phyloP scores from a whole-genome alignment of 2,888 invertebrate species.

The Blastobasis adustella region DNA sequence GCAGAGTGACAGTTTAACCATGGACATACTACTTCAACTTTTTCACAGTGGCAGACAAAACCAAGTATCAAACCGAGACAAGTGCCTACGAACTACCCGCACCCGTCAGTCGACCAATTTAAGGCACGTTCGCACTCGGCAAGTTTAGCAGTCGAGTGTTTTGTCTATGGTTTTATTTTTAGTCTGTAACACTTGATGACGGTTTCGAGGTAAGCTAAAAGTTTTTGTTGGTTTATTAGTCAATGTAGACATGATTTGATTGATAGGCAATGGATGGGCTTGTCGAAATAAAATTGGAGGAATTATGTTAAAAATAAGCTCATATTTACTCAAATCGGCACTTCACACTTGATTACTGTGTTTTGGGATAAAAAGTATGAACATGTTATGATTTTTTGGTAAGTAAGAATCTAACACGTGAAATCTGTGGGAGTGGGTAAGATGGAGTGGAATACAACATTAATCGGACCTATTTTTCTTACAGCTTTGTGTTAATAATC shows the following conservation, averaged over 20 bases:
- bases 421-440: no score
- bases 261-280: neutral
- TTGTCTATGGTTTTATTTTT: no score
- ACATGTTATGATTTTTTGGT: conserved; percentile 12
- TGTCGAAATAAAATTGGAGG: neutral
- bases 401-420: neutral
- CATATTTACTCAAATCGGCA: conserved; percentile 11
- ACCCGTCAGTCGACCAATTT: no score
- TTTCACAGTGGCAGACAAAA: no score
- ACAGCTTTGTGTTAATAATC: conserved; percentile 31
- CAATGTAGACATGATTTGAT: no score
- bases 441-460: conserved; percentile 5
- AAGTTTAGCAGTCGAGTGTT: no score
- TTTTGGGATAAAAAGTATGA: conserved; percentile 18
- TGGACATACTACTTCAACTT: no score
- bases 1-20: no score
- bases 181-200: neutral
- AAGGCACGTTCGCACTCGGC: no score
- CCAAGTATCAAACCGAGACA: no score
- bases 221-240: no score
- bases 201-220: neutral
- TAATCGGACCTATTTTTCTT: conserved; percentile 16
- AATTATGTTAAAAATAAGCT: conserved; percentile 13
- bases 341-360: conserved; percentile 23
- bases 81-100: no score